These are phyloP conservation scores for Neoscelio sp. DNA, from an alignment of 2,888 invertebrate species.

Conservation along the genomic window DNA sequence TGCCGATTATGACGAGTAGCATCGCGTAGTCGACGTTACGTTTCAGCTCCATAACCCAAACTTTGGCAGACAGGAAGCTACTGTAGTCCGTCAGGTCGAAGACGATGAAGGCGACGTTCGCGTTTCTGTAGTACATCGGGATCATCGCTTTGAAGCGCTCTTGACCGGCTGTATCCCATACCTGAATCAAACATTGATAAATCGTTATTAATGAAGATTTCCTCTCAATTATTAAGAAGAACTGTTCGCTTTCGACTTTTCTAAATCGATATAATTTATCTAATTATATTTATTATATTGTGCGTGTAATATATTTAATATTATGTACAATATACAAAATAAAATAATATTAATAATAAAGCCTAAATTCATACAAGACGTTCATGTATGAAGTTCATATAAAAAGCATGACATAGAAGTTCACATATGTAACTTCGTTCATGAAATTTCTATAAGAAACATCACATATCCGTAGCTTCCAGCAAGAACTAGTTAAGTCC, in stretches of 20 bases:
- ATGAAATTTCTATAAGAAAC: no score
- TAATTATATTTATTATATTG: no score
- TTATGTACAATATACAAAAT: no score
- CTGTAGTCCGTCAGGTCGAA: conserved; percentile 92
- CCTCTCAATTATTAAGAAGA: not conserved
- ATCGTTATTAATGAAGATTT: not conserved
- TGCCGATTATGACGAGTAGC: conserved; percentile 92
- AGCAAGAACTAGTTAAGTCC: no score
- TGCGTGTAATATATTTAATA: no score
- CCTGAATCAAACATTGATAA: conserved; percentile 83
- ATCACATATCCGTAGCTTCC: no score
- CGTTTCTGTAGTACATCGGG: conserved; percentile 97
- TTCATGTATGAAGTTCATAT: no score
- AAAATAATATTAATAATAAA: no score
- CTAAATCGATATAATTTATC: no score
- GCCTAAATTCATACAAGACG: no score
- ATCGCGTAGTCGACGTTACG: conserved; percentile 92
- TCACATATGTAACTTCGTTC: no score
- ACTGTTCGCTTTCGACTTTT: not conserved
- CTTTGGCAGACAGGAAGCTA: conserved; percentile 91
- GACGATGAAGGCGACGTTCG: conserved; percentile 94
- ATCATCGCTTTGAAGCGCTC: conserved; percentile 96
- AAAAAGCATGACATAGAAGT: no score
- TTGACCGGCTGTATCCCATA: conserved; percentile 96
- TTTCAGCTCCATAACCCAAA: conserved; percentile 93